Base-by-base conservation (phyloP, 2,113 vertebrate genomes). In the Apaloderma vittatum region DNA sequence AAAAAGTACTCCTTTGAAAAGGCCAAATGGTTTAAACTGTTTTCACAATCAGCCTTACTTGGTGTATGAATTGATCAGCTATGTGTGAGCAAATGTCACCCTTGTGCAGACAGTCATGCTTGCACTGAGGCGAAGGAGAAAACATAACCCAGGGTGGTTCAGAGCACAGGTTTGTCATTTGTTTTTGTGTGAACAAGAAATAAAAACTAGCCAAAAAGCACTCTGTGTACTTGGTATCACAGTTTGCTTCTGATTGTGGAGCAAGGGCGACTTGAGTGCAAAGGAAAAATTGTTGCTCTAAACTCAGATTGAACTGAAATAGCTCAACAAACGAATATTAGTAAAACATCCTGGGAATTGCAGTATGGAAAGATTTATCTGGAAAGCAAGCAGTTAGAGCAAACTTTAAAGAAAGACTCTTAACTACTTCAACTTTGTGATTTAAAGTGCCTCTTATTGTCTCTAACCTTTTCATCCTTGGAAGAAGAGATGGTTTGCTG, bases 281-380 rank as follows among this genome's bases (percentile, higher is more conserved):
- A 11, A 58, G 52, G 51, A 78, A 52, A 34, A 86, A 57, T 81
- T 91, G 67, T 88, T 96, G 76, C 68, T 91, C 57, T 96, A 74
- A 95, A 96, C 95, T 94, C 61, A n/a, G 79, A 22, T 81, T 91
- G 95, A 96, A 96, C 94, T 62, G 76, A 86, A 88, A 59, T 15
- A 83, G 65, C 59, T 92, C 76, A 95, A 59, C 93, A 74, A 88
- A 46, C 7, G 32, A 94, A 84, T 74, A 87, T 59, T 48, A 75
- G 18, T 70, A 7, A 63, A 63, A 48, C 21, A 46, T 43, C 59
- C 36, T 21, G 79, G 76, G 93, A 93, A 74, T 81, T 81, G 23
- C 94, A 84, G 40, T 27, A 67, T 22, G 61, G 55, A 58, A 76
- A 29, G 80, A 74, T 92, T 96, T 92, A 63, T 84, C 1, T 30